A percentile compares a stretch with the other conserved stretches of the same genome.
These are phyloP conservation scores for Centropristis striata DNA, from an alignment of 2,113 vertebrate species.

Conservation along the genomic window DNA sequence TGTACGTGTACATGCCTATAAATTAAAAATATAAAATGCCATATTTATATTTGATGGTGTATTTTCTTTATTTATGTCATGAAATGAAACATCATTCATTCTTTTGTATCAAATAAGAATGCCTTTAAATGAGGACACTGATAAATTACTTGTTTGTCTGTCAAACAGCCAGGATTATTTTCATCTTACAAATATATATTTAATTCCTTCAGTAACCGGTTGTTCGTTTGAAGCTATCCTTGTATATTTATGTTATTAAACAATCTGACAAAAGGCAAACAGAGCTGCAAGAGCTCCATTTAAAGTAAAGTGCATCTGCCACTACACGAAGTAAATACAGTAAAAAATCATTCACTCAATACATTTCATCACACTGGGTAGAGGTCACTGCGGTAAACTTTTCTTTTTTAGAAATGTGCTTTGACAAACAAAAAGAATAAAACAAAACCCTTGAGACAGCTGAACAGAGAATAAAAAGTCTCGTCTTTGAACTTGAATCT, in stretches of 20 bases:
- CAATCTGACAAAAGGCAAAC: slow-evolving; percentile 33
- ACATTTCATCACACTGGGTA: slow-evolving; percentile 13
- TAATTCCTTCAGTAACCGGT: not conserved
- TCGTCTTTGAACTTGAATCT: too few species aligned
- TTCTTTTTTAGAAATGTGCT: not conserved
- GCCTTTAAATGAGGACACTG: not conserved
- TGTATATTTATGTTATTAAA: slow-evolving; percentile 1
- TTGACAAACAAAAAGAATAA: not conserved
- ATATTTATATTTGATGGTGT: not conserved
- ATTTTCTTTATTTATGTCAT: not conserved
- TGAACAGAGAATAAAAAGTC: slow-evolving; percentile 6
- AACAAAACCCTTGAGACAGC: not conserved
- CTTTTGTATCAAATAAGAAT: not conserved
- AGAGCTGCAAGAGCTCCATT: slow-evolving; percentile 3
- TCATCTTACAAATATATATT: not conserved
- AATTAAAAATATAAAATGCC: slow-evolving; percentile 59
- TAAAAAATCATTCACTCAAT: not conserved
- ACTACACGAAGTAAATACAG: slow-evolving; percentile 10
- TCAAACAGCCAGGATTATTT: not conserved
- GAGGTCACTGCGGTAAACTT: slow-evolving; percentile 47
- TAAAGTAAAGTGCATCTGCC: slow-evolving; percentile 43
- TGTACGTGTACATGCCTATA: slow-evolving; percentile 59
- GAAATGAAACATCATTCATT: not conserved
- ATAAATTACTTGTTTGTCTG: not conserved
- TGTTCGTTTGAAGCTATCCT: not conserved